Percentiles rank a stretch among this genome's conserved stretches.
Evolutionary conservation across 2,888 invertebrate species (phyloP).

Genomic region (Drosophila meridiana): DNA sequence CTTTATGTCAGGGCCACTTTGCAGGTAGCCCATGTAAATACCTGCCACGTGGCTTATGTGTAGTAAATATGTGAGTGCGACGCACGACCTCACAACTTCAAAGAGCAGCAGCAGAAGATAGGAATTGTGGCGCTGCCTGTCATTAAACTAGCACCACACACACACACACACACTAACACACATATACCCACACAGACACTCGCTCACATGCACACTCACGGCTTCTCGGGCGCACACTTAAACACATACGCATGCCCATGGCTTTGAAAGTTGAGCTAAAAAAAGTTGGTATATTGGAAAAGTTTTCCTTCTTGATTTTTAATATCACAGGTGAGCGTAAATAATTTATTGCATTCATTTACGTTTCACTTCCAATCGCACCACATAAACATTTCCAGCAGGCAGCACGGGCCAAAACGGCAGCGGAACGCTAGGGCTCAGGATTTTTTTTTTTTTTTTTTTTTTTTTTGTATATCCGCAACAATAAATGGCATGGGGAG

Average conservation of each 20-base stretch:
- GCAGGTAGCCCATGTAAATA: slow-evolving; percentile 16
- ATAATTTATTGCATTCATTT: slow-evolving; percentile 83
- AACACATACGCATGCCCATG: slow-evolving; percentile 27
- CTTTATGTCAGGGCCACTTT: slow-evolving; percentile 22
- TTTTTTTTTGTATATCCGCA: slow-evolving; percentile 55
- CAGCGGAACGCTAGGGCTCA: slow-evolving; percentile 22
- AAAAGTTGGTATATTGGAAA: slow-evolving; percentile 81
- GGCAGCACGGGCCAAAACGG: slow-evolving; percentile 17
- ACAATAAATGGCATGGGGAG: slow-evolving; percentile 63
- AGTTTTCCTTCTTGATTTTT: slow-evolving; percentile 82
- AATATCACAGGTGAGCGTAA: slow-evolving; percentile 82
- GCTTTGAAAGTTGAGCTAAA: slow-evolving; percentile 68
- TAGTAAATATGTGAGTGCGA: slow-evolving; percentile 25
- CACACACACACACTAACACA: slow-evolving; percentile 12
- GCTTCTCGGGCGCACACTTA: slow-evolving; percentile 22
- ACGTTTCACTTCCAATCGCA: slow-evolving; percentile 80
- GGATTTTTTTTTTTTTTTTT: slow-evolving; percentile 36
- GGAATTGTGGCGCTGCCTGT: slow-evolving; percentile 57
- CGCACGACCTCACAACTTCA: slow-evolving; percentile 63
- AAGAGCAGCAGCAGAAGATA: slow-evolving; percentile 45
- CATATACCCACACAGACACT: neutral
- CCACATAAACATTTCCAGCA: slow-evolving; percentile 65
- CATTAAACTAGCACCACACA: slow-evolving; percentile 61
- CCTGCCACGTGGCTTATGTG: slow-evolving; percentile 52
- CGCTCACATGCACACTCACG: neutral